Base-by-base conservation (phyloP, 2,797 vertebrate genomes). In the Rhinichthys osculus region DNA sequence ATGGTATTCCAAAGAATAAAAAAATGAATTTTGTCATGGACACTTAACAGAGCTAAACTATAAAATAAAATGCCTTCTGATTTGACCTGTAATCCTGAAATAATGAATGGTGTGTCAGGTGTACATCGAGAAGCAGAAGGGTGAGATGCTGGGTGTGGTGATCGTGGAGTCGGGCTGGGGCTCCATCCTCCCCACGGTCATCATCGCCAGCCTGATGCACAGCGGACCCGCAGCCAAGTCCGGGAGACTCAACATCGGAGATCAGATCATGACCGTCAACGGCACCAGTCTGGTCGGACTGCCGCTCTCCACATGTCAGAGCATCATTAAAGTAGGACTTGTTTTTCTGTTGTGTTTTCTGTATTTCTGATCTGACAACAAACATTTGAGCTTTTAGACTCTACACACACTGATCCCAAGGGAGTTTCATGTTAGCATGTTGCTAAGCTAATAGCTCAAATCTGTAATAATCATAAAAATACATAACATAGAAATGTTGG, bases 121-220 rank as follows among this genome's bases (percentile, higher is more conserved):
- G 93, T 98, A 97, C 92, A 98, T 99, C 72, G 98, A 99, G 94
- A 99, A 99, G 90, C 98, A 98, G 91, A 99, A 99, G 73, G 98
- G 98, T 14, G 98, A 99, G 94, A 98, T 99, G 50, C 94, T 99
- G 2, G 98, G 98, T 0, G 96, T 99, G 81, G 98, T 99, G 73
- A 98, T 99, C 3, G 98, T 99, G 88, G 98, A 99, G 91, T 99
- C 98, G 0, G 98, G 98, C 85, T 99, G 98, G 98, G 98, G 98
- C 2, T 99, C 98, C 90, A 99, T 99, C 94, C 93, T 99, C 50
- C 98, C 98, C 5, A 99, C 98, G 0, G 98, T 99, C 93, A 99
- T 99, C 91, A 99, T 99, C 78, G 98, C 98, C 89, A 98, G 97
- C 91, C 96, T 99, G 96, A 98, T 99, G 98, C 98, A 98, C 0